Evolutionary conservation across 2,888 invertebrate species (phyloP), one percentile per base, ranked within the genome.

Genomic region (Caenorhabditis afra): DNA sequence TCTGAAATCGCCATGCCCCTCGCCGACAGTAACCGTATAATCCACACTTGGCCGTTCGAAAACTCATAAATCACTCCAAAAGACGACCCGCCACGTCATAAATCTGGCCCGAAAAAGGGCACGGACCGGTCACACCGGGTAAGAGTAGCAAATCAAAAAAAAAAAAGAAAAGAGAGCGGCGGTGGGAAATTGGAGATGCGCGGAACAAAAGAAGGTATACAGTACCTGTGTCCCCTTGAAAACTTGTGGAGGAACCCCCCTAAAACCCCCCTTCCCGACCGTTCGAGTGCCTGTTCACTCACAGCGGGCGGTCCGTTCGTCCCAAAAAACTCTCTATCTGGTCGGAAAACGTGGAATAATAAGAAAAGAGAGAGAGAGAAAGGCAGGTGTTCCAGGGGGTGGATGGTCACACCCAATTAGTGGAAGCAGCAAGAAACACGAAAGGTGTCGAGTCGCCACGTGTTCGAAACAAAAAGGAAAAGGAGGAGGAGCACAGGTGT

Each of bases 391-490:
- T 1, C 8, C 44, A 61, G 55, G 37, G 45, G 47, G 16, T 61
- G 62, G 71, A 57, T 64, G 71, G 57, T 71, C 55, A 62, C 71
- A 71, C 71, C 71, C 55, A 71, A 71, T 71, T 71, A 66, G 35
- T 49, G 4, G 29, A 29, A n/a, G n/a, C n/a, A n/a, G n/a, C 29
- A 29, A 29, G 7, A 29, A 5, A 7, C 29, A 29, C 29, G 29
- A 29, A 29, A 29, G 29, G 29, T 29, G 29, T 29, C 29, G 29
- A 29, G 29, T 29, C 29, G 29, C 29, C 29, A 29, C 29, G 29
- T 29, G 29, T 3, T 29, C 4, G 29, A 29, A 29, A 29, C 4
- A 29, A 7, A 29, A 29, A 29, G 29, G 29, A 29, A 29, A 7
- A 29, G 7, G 29, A 29, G 7, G 29, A 29, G 7, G 29, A 29